Conservation (phyloP, 1,140 invertebrate species). For the Cotesia glomerata region DNA sequence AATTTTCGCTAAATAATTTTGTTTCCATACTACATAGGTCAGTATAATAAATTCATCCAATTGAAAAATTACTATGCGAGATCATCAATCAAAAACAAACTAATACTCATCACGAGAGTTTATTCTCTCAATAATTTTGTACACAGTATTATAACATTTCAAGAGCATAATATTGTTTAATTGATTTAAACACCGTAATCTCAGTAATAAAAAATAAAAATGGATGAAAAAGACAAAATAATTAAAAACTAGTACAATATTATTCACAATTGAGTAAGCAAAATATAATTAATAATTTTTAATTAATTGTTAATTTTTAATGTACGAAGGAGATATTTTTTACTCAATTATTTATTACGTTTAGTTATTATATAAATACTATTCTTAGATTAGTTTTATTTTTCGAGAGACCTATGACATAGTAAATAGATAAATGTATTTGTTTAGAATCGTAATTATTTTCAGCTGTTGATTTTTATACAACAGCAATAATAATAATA, state of each 20-base stretch:
- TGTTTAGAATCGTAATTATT: too few relatives aligned
- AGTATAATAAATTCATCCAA: neutral
- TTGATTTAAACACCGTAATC: conserved; percentile 22
- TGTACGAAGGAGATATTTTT: too few relatives aligned
- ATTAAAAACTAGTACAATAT: neutral
- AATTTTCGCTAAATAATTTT: conserved; percentile 23
- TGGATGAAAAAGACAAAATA: conserved; percentile 15
- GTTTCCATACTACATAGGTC: neutral
- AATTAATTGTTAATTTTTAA: too few relatives aligned
- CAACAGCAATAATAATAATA: too few relatives aligned
- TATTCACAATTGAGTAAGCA: neutral
- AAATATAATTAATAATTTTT: too few relatives aligned
- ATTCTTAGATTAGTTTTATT: too few relatives aligned
- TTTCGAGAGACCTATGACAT: too few relatives aligned
- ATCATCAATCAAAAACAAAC: neutral
- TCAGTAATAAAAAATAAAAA: conserved; percentile 19
- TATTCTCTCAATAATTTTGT: conserved; percentile 3
- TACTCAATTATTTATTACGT: too few relatives aligned
- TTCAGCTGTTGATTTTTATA: too few relatives aligned
- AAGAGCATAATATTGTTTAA: conserved; percentile 31
- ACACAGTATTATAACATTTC: conserved; percentile 53
- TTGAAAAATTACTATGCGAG: neutral
- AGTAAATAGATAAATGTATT: too few relatives aligned
- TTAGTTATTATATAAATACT: too few relatives aligned
- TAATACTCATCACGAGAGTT: neutral